phyloP scores from a whole-genome alignment of 2,888 invertebrate genomes.

The Pantelozetes paolii region DNA sequence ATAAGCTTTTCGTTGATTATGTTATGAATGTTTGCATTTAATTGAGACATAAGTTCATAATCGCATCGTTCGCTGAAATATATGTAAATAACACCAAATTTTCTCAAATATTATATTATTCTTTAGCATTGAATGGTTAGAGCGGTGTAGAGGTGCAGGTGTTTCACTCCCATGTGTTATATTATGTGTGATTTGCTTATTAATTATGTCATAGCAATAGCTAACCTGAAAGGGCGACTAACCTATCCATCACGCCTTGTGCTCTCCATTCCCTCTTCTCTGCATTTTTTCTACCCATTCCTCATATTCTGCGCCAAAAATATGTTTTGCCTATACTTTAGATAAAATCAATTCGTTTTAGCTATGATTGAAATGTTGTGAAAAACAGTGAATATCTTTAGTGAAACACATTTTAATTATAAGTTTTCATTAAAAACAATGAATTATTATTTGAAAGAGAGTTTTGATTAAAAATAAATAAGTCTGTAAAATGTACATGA shows the following conservation, averaged over 20 bases:
- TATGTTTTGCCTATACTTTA: constrained; percentile 6
- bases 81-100: constrained; percentile 29
- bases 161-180: constrained; percentile 31
- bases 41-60: constrained; percentile 25
- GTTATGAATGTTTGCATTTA: constrained; percentile 5
- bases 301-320: not conserved
- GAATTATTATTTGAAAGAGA: too few species aligned
- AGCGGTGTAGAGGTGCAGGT: not conserved
- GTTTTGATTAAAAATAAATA: too few species aligned
- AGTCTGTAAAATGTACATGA: too few species aligned
- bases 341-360: not conserved
- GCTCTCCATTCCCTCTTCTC: not conserved
- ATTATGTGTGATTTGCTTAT: constrained; percentile 34
- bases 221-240: constrained; percentile 16
- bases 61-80: not conserved
- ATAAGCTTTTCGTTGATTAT: constrained; percentile 22
- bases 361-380: not conserved
- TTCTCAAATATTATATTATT: not conserved
- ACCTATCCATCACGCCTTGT: constrained; percentile 18
- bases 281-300: not conserved
- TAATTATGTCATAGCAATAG: constrained; percentile 30
- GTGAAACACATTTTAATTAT: not conserved
- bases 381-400: not conserved
- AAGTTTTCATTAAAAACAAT: not conserved
- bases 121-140: not conserved